Percentiles rank a stretch among this genome's conserved stretches.
Conservation (phyloP, 2,888 invertebrate species). For the Melipona bicolor region DNA sequence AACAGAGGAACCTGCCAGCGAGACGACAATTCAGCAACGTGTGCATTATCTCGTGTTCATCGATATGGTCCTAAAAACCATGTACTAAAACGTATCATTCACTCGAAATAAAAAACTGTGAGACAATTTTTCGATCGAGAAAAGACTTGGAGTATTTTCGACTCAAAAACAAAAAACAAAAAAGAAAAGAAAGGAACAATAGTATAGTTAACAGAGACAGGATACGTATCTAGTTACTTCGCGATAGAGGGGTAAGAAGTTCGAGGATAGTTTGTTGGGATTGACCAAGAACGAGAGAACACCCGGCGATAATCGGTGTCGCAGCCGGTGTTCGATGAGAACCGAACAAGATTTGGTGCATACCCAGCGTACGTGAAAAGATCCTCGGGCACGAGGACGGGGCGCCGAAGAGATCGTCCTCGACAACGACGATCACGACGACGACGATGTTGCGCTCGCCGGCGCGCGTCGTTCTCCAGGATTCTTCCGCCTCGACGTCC, state of each 20-base stretch:
- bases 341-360: conserved; percentile 78
- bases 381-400: conserved; percentile 82
- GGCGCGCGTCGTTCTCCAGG: conserved; percentile 75
- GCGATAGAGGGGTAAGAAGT: neutral
- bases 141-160: neutral
- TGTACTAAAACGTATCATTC: neutral
- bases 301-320: conserved; percentile 45
- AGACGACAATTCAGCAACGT: neutral
- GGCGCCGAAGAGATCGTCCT: conserved; percentile 68
- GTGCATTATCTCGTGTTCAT: conserved; percentile 4
- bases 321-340: conserved; percentile 71
- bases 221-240: neutral
- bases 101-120: neutral
- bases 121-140: no score
- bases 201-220: neutral
- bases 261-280: conserved; percentile 10
- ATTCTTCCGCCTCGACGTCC: conserved; percentile 69
- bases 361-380: conserved; percentile 78
- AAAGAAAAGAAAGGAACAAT: neutral
- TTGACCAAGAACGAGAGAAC: conserved; percentile 10
- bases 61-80: neutral
- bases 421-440: conserved; percentile 72
- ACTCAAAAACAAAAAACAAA: neutral
- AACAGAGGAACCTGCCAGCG: neutral
- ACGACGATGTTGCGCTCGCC: conserved; percentile 79